phyloP scores from a whole-genome alignment of 92 coral and sea anemone species.

The Parazoanthus atlanticus region DNA sequence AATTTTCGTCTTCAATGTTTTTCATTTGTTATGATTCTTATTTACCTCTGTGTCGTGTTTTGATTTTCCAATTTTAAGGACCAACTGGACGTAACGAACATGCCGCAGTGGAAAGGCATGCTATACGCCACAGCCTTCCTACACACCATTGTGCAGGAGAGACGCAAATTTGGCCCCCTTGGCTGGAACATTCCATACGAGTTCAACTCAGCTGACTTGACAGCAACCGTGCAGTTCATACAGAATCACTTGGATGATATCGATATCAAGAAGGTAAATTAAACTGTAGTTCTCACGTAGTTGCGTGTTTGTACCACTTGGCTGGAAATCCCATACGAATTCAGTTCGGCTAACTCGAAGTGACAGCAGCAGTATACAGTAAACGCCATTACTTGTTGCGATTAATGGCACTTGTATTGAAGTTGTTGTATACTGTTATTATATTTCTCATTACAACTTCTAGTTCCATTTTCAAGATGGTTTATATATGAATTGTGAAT shows the following conservation, averaged over 20 bases:
- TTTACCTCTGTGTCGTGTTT: too few relatives aligned
- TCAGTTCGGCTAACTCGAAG: neutral
- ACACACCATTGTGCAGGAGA: constrained; percentile 97
- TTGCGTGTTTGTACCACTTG: neutral
- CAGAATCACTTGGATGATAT: constrained; percentile 98
- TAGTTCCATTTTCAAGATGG: too few relatives aligned
- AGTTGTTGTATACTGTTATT: too few relatives aligned
- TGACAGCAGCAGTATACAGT: neutral
- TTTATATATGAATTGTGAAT: too few relatives aligned
- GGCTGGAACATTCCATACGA: constrained; percentile 99
- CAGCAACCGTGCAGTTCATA: constrained; percentile 97
- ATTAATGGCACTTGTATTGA: too few relatives aligned
- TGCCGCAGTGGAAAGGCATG: constrained; percentile 99
- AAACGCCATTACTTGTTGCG: too few relatives aligned
- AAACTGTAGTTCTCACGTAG: neutral
- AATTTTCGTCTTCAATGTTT: too few relatives aligned
- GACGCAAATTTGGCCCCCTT: constrained; percentile 98
- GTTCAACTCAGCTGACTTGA: constrained; percentile 98
- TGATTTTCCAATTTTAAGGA: constrained; percentile 60
- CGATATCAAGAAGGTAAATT: constrained; percentile 86
- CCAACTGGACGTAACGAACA: constrained; percentile 98
- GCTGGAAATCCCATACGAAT: neutral
- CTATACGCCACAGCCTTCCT: constrained; percentile 95
- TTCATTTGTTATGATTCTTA: too few relatives aligned
- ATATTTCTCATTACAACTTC: too few relatives aligned